These are phyloP conservation scores for Reticulitermes lucifugus DNA, from an alignment of 2,888 invertebrate species.

Conservation along the genomic window DNA sequence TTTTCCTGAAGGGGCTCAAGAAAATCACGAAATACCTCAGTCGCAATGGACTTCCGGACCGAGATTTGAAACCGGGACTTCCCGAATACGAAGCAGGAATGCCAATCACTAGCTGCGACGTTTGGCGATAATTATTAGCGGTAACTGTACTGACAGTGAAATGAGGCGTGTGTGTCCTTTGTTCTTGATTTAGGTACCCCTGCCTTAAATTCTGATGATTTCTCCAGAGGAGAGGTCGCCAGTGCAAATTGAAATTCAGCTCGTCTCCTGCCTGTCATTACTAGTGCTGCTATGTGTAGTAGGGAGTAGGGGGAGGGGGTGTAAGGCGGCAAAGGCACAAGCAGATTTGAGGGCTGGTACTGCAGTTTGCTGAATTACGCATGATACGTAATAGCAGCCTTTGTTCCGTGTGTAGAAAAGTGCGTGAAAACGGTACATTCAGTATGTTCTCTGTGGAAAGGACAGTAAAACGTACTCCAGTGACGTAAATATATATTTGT, in stretches of 20 bases:
- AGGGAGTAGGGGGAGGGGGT: background rate
- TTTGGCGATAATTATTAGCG: no score
- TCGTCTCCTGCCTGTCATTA: constrained; percentile 42
- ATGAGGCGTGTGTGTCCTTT: no score
- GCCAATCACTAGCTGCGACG: no score
- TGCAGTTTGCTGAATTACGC: constrained; percentile 25
- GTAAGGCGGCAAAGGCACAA: background rate
- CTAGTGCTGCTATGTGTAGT: constrained; percentile 47
- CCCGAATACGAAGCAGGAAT: no score
- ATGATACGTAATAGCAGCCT: constrained; percentile 2
- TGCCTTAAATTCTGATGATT: background rate
- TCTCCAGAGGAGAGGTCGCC: constrained; percentile 29
- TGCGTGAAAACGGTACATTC: background rate
- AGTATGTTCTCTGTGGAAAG: background rate
- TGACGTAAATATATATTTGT: no score
- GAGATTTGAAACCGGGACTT: no score
- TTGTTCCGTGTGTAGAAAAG: background rate
- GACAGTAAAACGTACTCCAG: no score
- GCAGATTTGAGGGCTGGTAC: constrained; percentile 3
- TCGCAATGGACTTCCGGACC: no score
- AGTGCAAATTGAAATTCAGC: constrained; percentile 48
- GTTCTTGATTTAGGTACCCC: background rate
- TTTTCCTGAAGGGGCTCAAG: no score
- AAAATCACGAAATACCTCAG: no score
- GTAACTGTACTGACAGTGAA: no score